phyloP scores from a whole-genome alignment of 35 echinoderm and acorn worm genomes.

The Stichopus chloronotus region DNA sequence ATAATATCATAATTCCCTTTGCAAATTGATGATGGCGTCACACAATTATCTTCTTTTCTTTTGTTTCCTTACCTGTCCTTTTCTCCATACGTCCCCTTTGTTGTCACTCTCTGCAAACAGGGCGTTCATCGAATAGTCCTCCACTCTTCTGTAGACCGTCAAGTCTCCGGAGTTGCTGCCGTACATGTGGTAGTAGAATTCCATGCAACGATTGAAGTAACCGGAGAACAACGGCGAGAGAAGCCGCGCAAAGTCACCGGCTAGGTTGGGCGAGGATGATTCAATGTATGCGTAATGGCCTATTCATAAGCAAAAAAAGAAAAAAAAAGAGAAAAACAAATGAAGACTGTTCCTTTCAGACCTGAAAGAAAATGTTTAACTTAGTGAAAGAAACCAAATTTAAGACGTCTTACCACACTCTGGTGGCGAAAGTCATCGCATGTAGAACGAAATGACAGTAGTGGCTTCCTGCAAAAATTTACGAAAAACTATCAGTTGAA shows the following conservation, averaged over 20 bases:
- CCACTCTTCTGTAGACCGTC: neutral
- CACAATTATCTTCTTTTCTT: too few species aligned
- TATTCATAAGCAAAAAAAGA: neutral
- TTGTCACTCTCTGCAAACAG: constrained; percentile 59
- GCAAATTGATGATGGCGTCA: too few species aligned
- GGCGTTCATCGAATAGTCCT: neutral
- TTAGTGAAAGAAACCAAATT: too few species aligned
- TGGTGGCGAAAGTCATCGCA: too few species aligned
- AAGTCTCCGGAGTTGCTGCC: neutral
- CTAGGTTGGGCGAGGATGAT: neutral
- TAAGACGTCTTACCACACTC: too few species aligned
- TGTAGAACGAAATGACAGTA: too few species aligned
- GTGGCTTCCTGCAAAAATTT: too few species aligned
- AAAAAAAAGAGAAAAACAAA: too few species aligned
- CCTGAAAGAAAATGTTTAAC: too few species aligned
- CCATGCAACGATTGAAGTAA: constrained; percentile 55
- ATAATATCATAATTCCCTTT: too few species aligned
- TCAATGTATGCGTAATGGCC: constrained; percentile 17
- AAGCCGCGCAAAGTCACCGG: neutral
- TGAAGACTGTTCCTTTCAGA: too few species aligned
- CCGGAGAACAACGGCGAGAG: neutral
- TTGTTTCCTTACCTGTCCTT: constrained; percentile 55
- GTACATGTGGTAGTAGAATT: constrained; percentile 74
- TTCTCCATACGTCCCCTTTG: constrained; percentile 78
- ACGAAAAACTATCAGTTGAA: too few species aligned